These are phyloP conservation scores for Temnothorax nylanderi DNA, from an alignment of 1,140 invertebrate species.

Conservation along the genomic window DNA sequence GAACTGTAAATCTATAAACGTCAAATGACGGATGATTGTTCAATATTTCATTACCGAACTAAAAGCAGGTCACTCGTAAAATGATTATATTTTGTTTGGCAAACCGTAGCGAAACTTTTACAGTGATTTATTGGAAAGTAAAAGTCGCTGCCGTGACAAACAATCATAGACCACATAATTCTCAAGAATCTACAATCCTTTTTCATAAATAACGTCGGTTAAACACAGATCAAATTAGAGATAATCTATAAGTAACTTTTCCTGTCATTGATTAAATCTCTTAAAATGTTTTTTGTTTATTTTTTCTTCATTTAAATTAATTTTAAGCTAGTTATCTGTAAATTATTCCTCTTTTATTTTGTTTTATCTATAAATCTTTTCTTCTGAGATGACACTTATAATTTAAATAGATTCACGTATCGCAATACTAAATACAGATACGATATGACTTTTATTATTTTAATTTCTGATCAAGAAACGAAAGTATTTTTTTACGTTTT, in stretches of 20 bases:
- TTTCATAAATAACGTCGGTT: background rate
- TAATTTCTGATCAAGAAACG: background rate
- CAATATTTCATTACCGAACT: conserved; percentile 34
- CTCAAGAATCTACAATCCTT: background rate
- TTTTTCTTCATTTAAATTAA: background rate
- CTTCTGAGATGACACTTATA: background rate
- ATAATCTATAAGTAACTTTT: background rate
- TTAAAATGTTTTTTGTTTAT: background rate
- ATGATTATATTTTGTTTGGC: conserved; percentile 4
- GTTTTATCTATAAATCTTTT: background rate
- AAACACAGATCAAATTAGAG: background rate
- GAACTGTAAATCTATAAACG: background rate
- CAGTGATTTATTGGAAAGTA: conserved; percentile 36
- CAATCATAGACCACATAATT: background rate
- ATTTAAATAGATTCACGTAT: background rate
- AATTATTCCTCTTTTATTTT: background rate
- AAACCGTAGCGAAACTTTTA: background rate
- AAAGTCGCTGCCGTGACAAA: background rate
- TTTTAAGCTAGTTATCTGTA: background rate
- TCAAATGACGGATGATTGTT: background rate
- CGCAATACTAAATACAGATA: background rate
- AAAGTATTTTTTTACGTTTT: background rate
- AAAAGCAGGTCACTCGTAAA: conserved; percentile 23
- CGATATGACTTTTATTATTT: background rate
- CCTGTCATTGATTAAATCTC: background rate